These are phyloP conservation scores for Macquaria australasica DNA, from an alignment of 2,113 vertebrate species.

Conservation along the genomic window DNA sequence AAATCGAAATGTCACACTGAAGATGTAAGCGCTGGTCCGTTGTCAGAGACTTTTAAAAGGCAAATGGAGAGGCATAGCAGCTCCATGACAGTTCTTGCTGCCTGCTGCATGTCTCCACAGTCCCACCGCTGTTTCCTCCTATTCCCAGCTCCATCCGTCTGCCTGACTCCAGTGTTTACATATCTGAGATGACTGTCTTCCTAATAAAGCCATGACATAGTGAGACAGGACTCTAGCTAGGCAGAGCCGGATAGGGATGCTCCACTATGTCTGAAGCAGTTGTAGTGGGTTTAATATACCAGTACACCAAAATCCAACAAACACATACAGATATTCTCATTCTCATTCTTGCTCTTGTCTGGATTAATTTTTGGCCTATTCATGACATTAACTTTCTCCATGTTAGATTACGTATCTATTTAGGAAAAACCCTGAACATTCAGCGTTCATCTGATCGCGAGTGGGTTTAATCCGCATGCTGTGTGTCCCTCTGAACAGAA, in stretches of 20 bases:
- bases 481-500: not conserved
- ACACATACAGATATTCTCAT: no score
- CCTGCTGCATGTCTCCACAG: slow-evolving; percentile 1
- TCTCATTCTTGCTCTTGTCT: not conserved
- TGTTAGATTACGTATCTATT: not conserved
- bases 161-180: slow-evolving; percentile 49
- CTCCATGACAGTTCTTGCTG: not conserved
- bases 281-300: not conserved
- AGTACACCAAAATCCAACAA: not conserved
- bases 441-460: no score
- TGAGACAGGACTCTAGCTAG: not conserved
- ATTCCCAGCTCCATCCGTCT: slow-evolving; percentile 41
- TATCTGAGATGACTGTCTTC: slow-evolving; percentile 46
- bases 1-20: slow-evolving; percentile 7
- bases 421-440: not conserved
- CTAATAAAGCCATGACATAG: slow-evolving; percentile 51
- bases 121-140: not conserved
- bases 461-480: no score
- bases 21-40: not conserved
- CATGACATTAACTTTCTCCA: not conserved
- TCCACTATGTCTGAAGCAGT: not conserved
- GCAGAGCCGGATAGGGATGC: not conserved
- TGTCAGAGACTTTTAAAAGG: not conserved
- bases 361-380: not conserved
- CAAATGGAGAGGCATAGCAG: not conserved